Evolutionary conservation across 2,888 invertebrate species (phyloP).

Genomic region (Anthoptus insignis): DNA sequence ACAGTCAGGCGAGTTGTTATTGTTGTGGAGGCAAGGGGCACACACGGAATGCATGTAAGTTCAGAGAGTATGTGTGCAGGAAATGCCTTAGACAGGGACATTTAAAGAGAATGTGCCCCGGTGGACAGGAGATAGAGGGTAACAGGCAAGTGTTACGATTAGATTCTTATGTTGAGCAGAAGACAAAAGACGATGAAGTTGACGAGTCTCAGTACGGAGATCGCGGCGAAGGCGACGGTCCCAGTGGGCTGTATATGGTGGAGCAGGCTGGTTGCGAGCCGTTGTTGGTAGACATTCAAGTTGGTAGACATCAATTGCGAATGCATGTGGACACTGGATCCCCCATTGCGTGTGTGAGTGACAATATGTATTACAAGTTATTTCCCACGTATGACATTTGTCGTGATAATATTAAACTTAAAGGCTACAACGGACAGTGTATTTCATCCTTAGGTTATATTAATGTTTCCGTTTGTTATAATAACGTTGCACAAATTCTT

Average conservation of each 20-base stretch:
- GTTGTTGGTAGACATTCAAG: background rate
- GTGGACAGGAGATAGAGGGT: too few species aligned
- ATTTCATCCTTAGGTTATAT: slow-evolving; percentile 1
- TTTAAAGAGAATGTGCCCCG: slow-evolving; percentile 5
- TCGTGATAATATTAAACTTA: slow-evolving; percentile 3
- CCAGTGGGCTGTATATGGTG: slow-evolving; percentile 13
- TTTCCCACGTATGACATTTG: background rate
- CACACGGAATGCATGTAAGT: background rate
- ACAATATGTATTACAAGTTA: too few species aligned
- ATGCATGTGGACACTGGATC: slow-evolving; percentile 10
- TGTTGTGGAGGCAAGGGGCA: slow-evolving; percentile 1
- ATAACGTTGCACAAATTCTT: background rate
- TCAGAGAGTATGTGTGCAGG: background rate
- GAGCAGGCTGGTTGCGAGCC: background rate
- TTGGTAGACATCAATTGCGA: background rate
- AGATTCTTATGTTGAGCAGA: background rate
- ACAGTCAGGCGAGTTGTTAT: background rate
- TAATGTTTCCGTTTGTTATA: background rate
- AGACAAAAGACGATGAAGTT: background rate
- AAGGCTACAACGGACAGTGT: background rate
- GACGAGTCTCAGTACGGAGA: background rate
- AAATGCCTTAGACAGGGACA: background rate
- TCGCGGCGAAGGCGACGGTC: background rate
- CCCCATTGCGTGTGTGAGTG: slow-evolving; percentile 4
- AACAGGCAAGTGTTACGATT: background rate